Conservation (phyloP, 2,797 vertebrate species). For the Nyctalus aviator region DNA sequence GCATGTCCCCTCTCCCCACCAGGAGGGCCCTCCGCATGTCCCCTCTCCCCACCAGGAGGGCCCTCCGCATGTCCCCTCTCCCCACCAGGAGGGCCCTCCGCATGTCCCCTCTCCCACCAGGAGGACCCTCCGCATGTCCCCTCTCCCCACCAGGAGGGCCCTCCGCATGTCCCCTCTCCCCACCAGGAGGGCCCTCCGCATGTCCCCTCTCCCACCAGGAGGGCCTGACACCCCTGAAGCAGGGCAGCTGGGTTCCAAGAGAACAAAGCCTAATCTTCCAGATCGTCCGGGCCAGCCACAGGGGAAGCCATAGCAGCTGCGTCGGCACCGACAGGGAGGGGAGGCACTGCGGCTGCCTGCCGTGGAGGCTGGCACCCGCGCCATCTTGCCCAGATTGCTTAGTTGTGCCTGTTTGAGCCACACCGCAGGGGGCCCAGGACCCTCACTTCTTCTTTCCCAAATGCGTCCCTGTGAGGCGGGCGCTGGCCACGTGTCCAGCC, state of each 20-base stretch:
- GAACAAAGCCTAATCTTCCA: background rate
- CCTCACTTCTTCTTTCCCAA: background rate
- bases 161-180: background rate
- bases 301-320: background rate
- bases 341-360: background rate
- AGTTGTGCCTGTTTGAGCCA: background rate
- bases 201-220: background rate
- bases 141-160: too few species aligned
- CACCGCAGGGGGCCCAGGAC: accelerated
- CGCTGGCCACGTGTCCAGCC: background rate
- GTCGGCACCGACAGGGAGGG: background rate
- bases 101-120: too few species aligned
- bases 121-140: too few species aligned
- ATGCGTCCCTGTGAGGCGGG: background rate
- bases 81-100: too few species aligned
- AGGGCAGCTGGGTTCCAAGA: background rate
- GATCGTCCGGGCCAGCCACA: background rate
- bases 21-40: too few species aligned
- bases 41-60: too few species aligned
- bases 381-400: accelerated
- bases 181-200: too few species aligned
- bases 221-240: background rate
- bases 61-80: too few species aligned
- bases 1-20: too few species aligned
- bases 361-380: background rate